These are phyloP conservation scores for Leistus spinibarbis DNA, from an alignment of 2,888 invertebrate species.

Conservation along the genomic window DNA sequence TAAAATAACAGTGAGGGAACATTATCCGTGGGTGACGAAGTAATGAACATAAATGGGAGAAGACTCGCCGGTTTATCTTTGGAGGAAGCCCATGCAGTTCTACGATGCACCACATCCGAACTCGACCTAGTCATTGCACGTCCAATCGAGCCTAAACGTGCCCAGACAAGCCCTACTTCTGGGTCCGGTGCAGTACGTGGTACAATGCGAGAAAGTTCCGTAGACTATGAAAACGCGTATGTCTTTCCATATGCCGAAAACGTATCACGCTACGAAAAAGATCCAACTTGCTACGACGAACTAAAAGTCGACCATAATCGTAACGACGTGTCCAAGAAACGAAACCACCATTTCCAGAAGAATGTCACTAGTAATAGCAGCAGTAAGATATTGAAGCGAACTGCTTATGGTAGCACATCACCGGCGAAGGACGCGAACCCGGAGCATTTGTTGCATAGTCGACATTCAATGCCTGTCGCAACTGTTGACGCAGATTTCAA, in stretches of 20 bases:
- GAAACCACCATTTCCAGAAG: constrained; percentile 68
- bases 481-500: neutral
- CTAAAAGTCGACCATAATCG: constrained; percentile 36
- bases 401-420: constrained; percentile 64
- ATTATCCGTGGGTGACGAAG: constrained; percentile 81
- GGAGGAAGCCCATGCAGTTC: constrained; percentile 70
- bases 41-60: constrained; percentile 83
- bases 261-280: constrained; percentile 46
- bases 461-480: neutral
- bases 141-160: constrained; percentile 50
- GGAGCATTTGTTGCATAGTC: neutral
- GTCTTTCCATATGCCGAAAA: constrained; percentile 60
- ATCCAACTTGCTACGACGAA: constrained; percentile 36
- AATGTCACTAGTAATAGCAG: constrained; percentile 65
- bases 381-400: constrained; percentile 65
- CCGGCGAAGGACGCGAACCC: constrained; percentile 50
- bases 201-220: constrained; percentile 69
- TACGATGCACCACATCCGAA: constrained; percentile 66
- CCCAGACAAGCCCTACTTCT: constrained; percentile 35
- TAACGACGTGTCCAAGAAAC: constrained; percentile 51
- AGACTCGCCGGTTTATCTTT: constrained; percentile 75
- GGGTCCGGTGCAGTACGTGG: constrained; percentile 41
- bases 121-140: constrained; percentile 72
- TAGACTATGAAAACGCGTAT: constrained; percentile 71
- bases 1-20: constrained; percentile 70